Evolutionary conservation across 2,113 vertebrate genomes (phyloP), one percentile per base, ranked within the genome.

Genomic region (Machaerirhynchus nigripectus): DNA sequence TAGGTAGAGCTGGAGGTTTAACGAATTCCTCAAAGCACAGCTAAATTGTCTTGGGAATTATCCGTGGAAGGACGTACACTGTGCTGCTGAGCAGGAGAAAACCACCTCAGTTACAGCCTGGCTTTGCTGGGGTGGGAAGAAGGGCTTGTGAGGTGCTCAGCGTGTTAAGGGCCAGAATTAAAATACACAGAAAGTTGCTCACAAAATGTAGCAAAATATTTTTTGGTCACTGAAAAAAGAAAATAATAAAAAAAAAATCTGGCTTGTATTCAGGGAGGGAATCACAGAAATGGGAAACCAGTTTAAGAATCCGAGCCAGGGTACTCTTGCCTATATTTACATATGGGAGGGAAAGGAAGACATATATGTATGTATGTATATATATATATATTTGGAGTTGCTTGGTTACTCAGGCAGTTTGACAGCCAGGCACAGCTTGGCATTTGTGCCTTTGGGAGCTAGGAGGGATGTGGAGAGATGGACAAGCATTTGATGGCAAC

Each of bases 61-160:
- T 20, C 78, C 18, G 5, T 2, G 5, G 10, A 3, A 81, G 68
- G 2, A 27, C 10, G 2, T 5, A 4, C 0, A 0, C 44, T 0
- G 7, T 46, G 71, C 68, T 84, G 85, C 92, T 30, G 71, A 63
- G 63, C 35, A n/a, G 40, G 84, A 64, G 49, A 44, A 35, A 44
- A 52, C 3, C 42, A 2, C 37, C 30, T 30, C 42, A 18, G 15
- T 1, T 2, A 22, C 30, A 35, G 13, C 84, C 50, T 53, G 59
- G 37, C 39, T 67, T 31, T 50, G 30, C 50, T 63, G 61, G 6
- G 11, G 16, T 28, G 26, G 11, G 13, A 39, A 20, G 39, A 55
- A 18, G 15, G 33, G 64, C 35, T 64, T 24, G 42, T 4, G 31
- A 37, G 31, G 27, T 44, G 78, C n/a, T 82, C 23, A 18, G 67